These are phyloP conservation scores for Stenodera caucasica DNA, from an alignment of 2,888 invertebrate genomes.

Conservation along the genomic window DNA sequence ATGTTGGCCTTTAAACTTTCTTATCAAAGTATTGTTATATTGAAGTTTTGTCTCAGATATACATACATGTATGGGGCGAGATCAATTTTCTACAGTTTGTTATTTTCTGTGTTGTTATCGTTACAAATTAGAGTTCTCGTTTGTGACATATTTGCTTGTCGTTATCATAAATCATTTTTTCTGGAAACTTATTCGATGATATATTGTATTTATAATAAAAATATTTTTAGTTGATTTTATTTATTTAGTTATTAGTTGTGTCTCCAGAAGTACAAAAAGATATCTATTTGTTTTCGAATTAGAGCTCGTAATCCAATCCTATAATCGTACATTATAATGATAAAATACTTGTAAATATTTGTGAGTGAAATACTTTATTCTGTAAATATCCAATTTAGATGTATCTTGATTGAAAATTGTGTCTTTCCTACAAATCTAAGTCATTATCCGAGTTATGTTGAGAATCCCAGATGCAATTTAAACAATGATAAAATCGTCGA, in stretches of 20 bases:
- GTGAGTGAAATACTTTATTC: background rate
- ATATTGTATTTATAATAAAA: background rate
- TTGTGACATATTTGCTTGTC: background rate
- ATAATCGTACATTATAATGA: background rate
- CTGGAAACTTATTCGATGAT: background rate
- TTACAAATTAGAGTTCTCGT: background rate
- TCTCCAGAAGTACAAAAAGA: too few species aligned
- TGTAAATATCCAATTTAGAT: background rate
- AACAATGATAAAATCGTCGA: background rate
- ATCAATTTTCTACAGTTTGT: constrained; percentile 22
- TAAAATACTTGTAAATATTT: too few species aligned
- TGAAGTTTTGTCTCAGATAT: constrained; percentile 24
- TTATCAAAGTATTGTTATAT: constrained; percentile 19
- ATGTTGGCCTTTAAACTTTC: constrained; percentile 13
- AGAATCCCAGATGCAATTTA: background rate
- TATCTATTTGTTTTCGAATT: background rate
- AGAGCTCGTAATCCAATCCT: background rate
- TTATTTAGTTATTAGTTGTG: too few species aligned
- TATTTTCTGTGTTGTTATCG: constrained; percentile 15
- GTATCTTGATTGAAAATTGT: background rate
- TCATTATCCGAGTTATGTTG: too few species aligned
- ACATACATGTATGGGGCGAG: constrained; percentile 12
- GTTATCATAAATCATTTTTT: background rate
- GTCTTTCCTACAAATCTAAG: too few species aligned
- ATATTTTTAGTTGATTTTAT: background rate